Base-by-base conservation (phyloP, 2,888 invertebrate genomes). In the Drosophila subsilvestris region DNA sequence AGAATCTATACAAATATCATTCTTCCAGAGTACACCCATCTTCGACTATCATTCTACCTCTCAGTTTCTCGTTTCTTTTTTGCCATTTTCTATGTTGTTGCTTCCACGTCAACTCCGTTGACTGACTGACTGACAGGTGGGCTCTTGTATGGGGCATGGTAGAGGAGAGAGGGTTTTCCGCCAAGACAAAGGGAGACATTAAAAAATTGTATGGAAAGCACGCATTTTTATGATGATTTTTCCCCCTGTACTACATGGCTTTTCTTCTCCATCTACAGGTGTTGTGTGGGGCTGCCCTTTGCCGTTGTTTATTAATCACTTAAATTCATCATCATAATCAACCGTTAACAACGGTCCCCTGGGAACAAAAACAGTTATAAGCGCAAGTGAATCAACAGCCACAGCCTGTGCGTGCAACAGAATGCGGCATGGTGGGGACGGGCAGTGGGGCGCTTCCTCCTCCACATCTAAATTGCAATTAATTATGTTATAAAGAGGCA, bases 281-380 rank as follows among this genome's bases (percentile, higher is more conserved):
- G 55, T 47, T 69, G 56, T 62, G 27, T 55, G 27, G 55, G 50
- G 42, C 48, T 57, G 74, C 77, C 79, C 70, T 73, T 81, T 76
- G 22, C 74, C 63, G 70, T 82, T 86, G 77, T 82, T 82, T 88
- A 87, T 85, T 89, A 88, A 88, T 90, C 88, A 90, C 86, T 90
- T 88, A 90, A 89, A 84, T 79, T 86, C 80, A 81, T 80, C 83
- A 88, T 78, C 83, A 86, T 82, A 80, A 90, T 88, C 79, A 88
- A 90, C 90, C 88, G 90, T 90, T 90, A 90, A 84, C 75, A 84
- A 84, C 86, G 84, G 86, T 70, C 27, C 14, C 82, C 74, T 79
- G 82, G 72, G 71, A 79, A 42, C 17, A 17, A 27, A 25, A 32
- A 84, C 83, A 83, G 84, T 83, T 86, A 80, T 74, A 84, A 85